phyloP scores from a whole-genome alignment of 2,113 vertebrate genomes.

The Capreolus pygargus region DNA sequence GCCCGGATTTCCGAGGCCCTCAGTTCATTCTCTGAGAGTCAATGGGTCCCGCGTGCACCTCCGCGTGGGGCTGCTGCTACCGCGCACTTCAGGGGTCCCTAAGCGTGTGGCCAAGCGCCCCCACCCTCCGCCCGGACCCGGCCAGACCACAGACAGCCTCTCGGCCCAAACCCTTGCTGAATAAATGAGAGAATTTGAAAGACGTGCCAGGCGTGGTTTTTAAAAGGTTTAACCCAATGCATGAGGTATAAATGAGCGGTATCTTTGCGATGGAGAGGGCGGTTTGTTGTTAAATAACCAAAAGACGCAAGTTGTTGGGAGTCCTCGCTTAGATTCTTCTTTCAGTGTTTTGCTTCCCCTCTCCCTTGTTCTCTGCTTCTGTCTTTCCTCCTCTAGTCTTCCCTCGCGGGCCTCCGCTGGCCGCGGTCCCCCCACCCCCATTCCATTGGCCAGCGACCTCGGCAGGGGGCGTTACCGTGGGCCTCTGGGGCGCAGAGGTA shows the following conservation, averaged over 20 bases:
- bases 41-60: not conserved
- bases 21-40: not conserved
- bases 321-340: not conserved
- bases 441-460: not conserved
- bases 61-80: not conserved
- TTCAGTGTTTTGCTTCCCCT: not conserved
- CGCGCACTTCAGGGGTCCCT: not conserved
- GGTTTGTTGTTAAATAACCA: not conserved
- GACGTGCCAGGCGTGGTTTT: not conserved
- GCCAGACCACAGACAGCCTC: not conserved
- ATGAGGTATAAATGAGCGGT: not conserved
- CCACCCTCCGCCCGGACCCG: not conserved
- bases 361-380: not conserved
- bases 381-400: not conserved
- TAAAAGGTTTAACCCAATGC: not conserved
- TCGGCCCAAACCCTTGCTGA: not conserved
- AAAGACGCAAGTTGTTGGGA: not conserved
- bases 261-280: not conserved
- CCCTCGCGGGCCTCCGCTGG: not conserved
- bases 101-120: not conserved
- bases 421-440: not conserved
- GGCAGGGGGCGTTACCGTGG: constrained; percentile 83
- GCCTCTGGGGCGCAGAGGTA: constrained; percentile 85
- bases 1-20: not conserved
- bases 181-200: not conserved